Conservation (phyloP, 2,888 invertebrate species). For the Sphaerophoria rueppellii region DNA sequence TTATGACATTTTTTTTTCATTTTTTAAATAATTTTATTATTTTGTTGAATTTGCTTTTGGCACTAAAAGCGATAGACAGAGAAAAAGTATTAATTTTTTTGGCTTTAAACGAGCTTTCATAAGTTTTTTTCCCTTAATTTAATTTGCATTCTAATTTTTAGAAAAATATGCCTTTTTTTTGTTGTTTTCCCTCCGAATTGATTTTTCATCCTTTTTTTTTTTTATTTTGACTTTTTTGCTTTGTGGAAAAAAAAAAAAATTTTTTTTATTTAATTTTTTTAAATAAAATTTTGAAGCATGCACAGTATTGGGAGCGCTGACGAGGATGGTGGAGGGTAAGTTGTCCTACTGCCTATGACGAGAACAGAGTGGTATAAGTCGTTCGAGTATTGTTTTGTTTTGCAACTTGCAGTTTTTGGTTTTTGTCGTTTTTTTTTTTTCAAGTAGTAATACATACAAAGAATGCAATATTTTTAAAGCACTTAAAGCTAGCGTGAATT, state of each 20-base stretch:
- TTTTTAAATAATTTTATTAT: constrained; percentile 18
- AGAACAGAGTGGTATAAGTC: constrained; percentile 25
- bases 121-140: constrained; percentile 18
- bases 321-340: constrained; percentile 83
- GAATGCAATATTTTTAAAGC: background rate
- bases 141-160: constrained; percentile 42
- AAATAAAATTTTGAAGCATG: constrained; percentile 80
- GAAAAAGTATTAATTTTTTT: constrained; percentile 5
- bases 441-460: background rate
- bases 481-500: background rate
- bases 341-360: constrained; percentile 73
- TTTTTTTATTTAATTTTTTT: constrained; percentile 74
- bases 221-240: constrained; percentile 37
- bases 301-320: constrained; percentile 84
- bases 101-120: constrained; percentile 12
- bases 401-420: constrained; percentile 52
- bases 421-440: background rate
- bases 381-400: constrained; percentile 42
- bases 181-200: constrained; percentile 75
- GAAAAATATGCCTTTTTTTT: constrained; percentile 6
- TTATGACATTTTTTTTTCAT: constrained; percentile 3
- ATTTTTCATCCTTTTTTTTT: constrained; percentile 38
- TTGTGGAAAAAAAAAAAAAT: constrained; percentile 60
- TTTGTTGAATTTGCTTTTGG: constrained; percentile 45
- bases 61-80: constrained; percentile 47